These are phyloP conservation scores for Anabas testudineus DNA, from an alignment of 2,797 vertebrate genomes.

Conservation along the genomic window DNA sequence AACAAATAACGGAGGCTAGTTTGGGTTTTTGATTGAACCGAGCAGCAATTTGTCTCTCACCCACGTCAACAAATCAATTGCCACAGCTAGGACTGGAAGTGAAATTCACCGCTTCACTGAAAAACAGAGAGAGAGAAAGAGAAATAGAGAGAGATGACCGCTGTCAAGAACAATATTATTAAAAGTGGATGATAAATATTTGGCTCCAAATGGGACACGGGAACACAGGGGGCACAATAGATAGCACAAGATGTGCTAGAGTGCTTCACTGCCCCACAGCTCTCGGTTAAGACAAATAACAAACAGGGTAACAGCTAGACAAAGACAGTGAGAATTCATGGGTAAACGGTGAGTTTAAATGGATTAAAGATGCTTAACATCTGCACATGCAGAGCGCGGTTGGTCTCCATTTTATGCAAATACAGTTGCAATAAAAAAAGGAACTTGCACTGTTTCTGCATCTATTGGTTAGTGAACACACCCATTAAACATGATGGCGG, in stretches of 20 bases:
- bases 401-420: neutral
- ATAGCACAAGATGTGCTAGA: constrained; percentile 67
- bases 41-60: constrained; percentile 58
- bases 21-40: constrained; percentile 48
- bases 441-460: no score
- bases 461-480: no score
- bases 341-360: constrained; percentile 19
- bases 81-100: constrained; percentile 49
- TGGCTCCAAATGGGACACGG: constrained; percentile 65
- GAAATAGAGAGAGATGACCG: constrained; percentile 39
- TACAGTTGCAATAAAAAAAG: no score
- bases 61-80: constrained; percentile 62
- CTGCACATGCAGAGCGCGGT: neutral
- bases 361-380: neutral
- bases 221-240: constrained; percentile 64
- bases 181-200: constrained; percentile 80
- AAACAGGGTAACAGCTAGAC: constrained; percentile 39
- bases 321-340: constrained; percentile 22
- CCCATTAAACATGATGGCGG: no score
- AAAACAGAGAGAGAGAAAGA: constrained; percentile 27
- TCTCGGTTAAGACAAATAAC: constrained; percentile 40
- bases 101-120: constrained; percentile 27
- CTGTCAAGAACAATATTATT: constrained; percentile 79
- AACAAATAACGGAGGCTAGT: constrained; percentile 31
- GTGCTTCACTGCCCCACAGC: constrained; percentile 52